phyloP scores from a whole-genome alignment of 2,113 vertebrate genomes.

The Trematomus loennbergii region DNA sequence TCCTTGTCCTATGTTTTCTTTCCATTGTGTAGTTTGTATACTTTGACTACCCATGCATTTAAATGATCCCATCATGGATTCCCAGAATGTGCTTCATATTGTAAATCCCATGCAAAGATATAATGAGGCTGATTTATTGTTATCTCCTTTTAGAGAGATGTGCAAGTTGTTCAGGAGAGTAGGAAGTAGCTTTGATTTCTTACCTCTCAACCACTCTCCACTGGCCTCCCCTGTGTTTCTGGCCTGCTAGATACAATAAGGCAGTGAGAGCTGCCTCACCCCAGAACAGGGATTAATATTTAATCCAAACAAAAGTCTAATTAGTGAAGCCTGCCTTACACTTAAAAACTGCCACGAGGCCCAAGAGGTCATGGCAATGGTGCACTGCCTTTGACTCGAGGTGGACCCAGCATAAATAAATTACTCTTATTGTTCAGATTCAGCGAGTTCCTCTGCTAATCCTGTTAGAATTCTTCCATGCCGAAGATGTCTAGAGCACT shows the following conservation, averaged over 20 bases:
- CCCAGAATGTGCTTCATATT: conserved; percentile 15
- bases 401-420: conserved; percentile 37
- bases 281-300: conserved; percentile 68
- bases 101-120: conserved; percentile 35
- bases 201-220: conserved; percentile 32
- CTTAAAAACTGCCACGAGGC: conserved; percentile 4
- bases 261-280: conserved; percentile 43
- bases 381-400: conserved; percentile 23
- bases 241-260: conserved; percentile 38
- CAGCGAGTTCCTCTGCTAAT: conserved; percentile 55
- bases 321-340: conserved; percentile 57
- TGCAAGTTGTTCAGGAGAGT: conserved; percentile 24
- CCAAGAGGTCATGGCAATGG: conserved; percentile 5
- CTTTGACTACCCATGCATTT: conserved; percentile 28
- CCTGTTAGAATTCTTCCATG: conserved; percentile 72
- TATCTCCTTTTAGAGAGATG: conserved; percentile 31
- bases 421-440: conserved; percentile 34
- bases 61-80: conserved; percentile 37
- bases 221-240: conserved; percentile 8
- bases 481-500: conserved; percentile 62
- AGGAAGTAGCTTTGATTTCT: conserved; percentile 25
- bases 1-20: conserved; percentile 22
- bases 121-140: conserved; percentile 50
- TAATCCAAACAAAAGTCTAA: conserved; percentile 77
- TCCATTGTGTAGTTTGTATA: conserved; percentile 7